Evolutionary conservation across 2,888 invertebrate genomes (phyloP), one percentile per base, ranked within the genome.

Genomic region (Heliconius charithonia): DNA sequence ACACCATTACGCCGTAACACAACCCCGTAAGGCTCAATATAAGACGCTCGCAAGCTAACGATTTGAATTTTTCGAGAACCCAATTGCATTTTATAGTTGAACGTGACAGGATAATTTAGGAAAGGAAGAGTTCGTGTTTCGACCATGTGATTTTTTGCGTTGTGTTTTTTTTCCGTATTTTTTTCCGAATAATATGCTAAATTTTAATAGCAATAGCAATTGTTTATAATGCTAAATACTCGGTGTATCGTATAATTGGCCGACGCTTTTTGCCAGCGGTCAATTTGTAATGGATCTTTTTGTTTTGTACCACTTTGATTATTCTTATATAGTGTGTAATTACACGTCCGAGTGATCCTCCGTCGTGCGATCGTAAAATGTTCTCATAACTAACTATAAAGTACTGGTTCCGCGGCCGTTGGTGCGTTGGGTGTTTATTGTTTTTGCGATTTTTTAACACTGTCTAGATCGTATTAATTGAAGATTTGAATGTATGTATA

Each of bases 51-150:
- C 22, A 90, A 88, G 91, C 90, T 91, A 91, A 92, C 90, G 90
- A 91, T 91, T 91, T 88, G 89, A 89, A 91, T 91, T 91, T 90
- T 89, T 85, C 82, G 87, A 89, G 90, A 91, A 87, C 92, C 94
- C 94, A 94, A 94, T 94, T 94, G 94, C 93, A 93, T 93, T 93
- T 93, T 93, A 94, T 94, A 93, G 93, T 89, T 91, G 90, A 93
- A 91, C 94, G 92, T 94, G 94, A 94, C 94, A 94, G 94, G 93
- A 94, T 94, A 94, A 94, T 94, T 93, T 94, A 93, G 88, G 91
- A 91, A 93, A 91, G 92, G 91, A 90, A 90, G 89, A 90, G 87
- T 83, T 85, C 85, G 87, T 87, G 88, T 90, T 90, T 91, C 85
- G 77, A 66, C 76, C 75, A 82, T 71, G 78, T 80, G 78, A 78